phyloP scores from a whole-genome alignment of 2,797 vertebrate genomes.

The Semaprochilodus insignis region DNA sequence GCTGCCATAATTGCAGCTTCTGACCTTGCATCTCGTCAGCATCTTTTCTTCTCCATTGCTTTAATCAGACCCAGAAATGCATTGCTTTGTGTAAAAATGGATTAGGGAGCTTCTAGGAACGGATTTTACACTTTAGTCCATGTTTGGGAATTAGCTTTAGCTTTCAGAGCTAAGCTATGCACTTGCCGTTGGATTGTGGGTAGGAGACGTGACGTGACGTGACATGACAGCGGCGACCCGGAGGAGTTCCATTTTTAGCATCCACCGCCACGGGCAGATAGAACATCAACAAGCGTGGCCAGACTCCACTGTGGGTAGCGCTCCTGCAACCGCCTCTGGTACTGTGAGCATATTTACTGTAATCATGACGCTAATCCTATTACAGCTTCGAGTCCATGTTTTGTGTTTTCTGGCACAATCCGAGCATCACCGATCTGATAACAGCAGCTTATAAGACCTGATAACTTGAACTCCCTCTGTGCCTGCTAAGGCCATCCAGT shows the following conservation, averaged over 20 bases:
- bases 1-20: conserved; percentile 42
- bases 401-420: conserved; percentile 10
- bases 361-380: conserved; percentile 8
- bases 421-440: neutral
- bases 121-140: conserved; percentile 10
- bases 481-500: neutral
- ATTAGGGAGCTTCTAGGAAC: neutral
- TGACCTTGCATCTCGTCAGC: conserved; percentile 46
- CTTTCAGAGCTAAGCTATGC: neutral
- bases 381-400: neutral
- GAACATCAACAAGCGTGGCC: neutral
- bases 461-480: neutral
- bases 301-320: neutral
- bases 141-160: neutral
- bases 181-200: neutral
- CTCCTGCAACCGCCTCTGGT: no score
- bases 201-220: no score
- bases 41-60: conserved; percentile 30
- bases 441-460: neutral
- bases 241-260: neutral
- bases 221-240: neutral
- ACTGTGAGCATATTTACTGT: neutral
- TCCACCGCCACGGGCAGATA: neutral
- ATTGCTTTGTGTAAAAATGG: conserved; percentile 20
- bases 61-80: conserved; percentile 32